A percentile compares a stretch with the other conserved stretches of the same genome.
These are phyloP conservation scores for Ceramica pisi DNA, from an alignment of 2,888 invertebrate genomes.

Conservation along the genomic window DNA sequence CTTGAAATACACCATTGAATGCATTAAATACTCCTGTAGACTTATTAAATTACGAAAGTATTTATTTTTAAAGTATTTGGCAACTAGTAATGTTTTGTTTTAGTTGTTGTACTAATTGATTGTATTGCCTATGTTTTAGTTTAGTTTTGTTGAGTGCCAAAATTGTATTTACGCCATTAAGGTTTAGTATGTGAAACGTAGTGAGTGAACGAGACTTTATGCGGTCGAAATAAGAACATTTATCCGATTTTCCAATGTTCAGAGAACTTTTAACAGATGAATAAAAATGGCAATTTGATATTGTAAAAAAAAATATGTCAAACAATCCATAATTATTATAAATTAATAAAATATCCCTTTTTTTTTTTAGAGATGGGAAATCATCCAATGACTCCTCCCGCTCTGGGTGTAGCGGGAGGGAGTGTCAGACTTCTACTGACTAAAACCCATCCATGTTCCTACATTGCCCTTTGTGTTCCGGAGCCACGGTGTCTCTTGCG, in stretches of 20 bases:
- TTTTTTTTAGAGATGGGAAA: too few relatives aligned
- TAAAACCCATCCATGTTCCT: too few relatives aligned
- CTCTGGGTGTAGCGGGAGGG: too few relatives aligned
- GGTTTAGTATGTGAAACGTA: slow-evolving; percentile 35
- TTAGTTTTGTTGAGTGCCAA: slow-evolving; percentile 62
- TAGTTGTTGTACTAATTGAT: slow-evolving; percentile 14
- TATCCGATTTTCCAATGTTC: neutral
- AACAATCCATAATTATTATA: too few relatives aligned
- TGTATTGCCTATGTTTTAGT: slow-evolving; percentile 23
- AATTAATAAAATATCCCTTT: too few relatives aligned
- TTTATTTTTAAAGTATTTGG: slow-evolving; percentile 48
- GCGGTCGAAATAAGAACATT: slow-evolving; percentile 21
- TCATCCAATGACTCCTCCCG: too few relatives aligned
- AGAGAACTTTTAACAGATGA: too few relatives aligned
- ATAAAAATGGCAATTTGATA: too few relatives aligned
- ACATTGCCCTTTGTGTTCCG: too few relatives aligned
- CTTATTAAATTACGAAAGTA: slow-evolving; percentile 33
- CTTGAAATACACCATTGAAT: slow-evolving; percentile 45
- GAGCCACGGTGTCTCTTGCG: too few relatives aligned
- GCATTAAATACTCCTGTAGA: slow-evolving; percentile 53
- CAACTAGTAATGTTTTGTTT: slow-evolving; percentile 25
- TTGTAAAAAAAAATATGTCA: too few relatives aligned
- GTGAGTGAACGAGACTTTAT: slow-evolving; percentile 30
- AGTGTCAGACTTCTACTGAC: too few relatives aligned
- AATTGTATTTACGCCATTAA: slow-evolving; percentile 36